Evolutionary conservation across 2,888 invertebrate genomes (phyloP).

Genomic region (Exocentrus adspersus): DNA sequence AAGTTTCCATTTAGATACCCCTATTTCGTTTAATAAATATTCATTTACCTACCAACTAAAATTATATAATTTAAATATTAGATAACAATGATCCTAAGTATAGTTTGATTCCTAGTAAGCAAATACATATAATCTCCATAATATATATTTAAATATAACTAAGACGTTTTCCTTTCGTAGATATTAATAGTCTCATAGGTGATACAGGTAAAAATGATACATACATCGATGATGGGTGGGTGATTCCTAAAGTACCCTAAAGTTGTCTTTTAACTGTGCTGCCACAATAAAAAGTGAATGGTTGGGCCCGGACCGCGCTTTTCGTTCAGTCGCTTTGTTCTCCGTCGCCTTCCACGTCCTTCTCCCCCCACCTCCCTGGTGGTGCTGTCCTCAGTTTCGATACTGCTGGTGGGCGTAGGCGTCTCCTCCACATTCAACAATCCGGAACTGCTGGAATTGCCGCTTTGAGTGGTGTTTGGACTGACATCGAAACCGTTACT

Average conservation of each 20-base stretch:
- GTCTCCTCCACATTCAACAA: slow-evolving; percentile 64
- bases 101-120: slow-evolving; percentile 64
- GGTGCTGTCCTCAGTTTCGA: slow-evolving; percentile 69
- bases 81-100: slow-evolving; percentile 64
- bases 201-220: slow-evolving; percentile 48
- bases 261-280: slow-evolving; percentile 57
- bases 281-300: slow-evolving; percentile 51
- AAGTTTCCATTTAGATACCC: slow-evolving; percentile 54
- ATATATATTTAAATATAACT: slow-evolving; percentile 32
- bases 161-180: slow-evolving; percentile 35
- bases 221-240: slow-evolving; percentile 50
- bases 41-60: slow-evolving; percentile 56
- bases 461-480: slow-evolving; percentile 51
- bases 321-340: slow-evolving; percentile 68
- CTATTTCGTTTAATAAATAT: slow-evolving; percentile 56
- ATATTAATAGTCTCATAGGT: slow-evolving; percentile 40
- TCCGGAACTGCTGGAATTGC: slow-evolving; percentile 36
- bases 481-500: slow-evolving; percentile 52
- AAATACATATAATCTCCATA: slow-evolving; percentile 49
- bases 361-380: slow-evolving; percentile 67
- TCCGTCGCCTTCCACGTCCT: slow-evolving; percentile 68
- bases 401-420: slow-evolving; percentile 69
- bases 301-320: slow-evolving; percentile 47
- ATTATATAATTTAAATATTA: slow-evolving; percentile 60
- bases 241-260: slow-evolving; percentile 45